Conservation (phyloP, 1,140 invertebrate genomes). For the Periplaneta americana region DNA sequence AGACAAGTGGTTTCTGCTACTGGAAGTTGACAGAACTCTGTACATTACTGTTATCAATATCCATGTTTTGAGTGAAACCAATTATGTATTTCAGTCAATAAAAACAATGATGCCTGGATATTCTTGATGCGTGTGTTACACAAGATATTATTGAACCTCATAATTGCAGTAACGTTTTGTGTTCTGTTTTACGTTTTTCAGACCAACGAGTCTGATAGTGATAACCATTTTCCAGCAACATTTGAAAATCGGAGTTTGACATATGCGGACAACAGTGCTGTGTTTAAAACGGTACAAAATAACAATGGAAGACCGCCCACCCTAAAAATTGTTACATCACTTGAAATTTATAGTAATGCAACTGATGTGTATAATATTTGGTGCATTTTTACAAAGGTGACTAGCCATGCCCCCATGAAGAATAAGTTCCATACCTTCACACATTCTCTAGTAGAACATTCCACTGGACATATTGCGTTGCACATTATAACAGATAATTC, state of each 20-base stretch:
- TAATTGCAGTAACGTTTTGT: neutral
- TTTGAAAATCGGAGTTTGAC: neutral
- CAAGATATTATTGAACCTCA: constrained; percentile 4
- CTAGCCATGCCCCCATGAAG: neutral
- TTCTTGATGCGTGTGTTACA: constrained; percentile 8
- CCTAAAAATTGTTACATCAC: constrained; percentile 21
- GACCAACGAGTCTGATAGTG: constrained; percentile 61
- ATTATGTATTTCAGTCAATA: neutral
- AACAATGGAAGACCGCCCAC: neutral
- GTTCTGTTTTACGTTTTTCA: constrained; percentile 28
- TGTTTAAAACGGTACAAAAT: neutral
- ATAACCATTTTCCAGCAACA: constrained; percentile 27
- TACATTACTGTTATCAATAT: too few species aligned
- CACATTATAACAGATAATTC: constrained; percentile 7
- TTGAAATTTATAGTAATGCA: constrained; percentile 30
- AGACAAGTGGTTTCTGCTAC: too few species aligned
- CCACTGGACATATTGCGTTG: neutral
- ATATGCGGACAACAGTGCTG: neutral
- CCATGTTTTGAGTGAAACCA: neutral
- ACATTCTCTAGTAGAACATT: neutral
- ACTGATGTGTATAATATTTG: neutral
- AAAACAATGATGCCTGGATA: constrained; percentile 32
- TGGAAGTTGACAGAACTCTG: too few species aligned
- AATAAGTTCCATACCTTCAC: constrained; percentile 1
- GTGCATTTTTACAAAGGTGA: constrained; percentile 2